phyloP scores from a whole-genome alignment of 2,888 invertebrate species.

The Sisyra nigra region DNA sequence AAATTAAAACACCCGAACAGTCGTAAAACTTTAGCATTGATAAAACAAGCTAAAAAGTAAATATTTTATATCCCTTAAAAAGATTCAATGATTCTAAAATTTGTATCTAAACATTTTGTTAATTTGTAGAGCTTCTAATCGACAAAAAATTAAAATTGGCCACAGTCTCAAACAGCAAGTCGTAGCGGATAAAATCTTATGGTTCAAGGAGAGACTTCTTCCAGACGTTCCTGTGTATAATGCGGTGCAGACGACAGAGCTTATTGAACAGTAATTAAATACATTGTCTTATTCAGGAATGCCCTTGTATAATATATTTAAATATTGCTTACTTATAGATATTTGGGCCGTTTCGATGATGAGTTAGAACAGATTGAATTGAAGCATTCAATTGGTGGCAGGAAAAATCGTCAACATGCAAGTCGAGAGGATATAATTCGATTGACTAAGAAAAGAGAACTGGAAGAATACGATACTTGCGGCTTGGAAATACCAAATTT shows the following conservation, averaged over 20 bases:
- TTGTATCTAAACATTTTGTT: constrained; percentile 4
- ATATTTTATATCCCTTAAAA: constrained; percentile 9
- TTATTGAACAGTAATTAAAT: constrained; percentile 35
- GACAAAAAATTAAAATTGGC: constrained; percentile 43
- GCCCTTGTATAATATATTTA: not conserved
- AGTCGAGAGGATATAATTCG: constrained; percentile 64
- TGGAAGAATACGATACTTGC: constrained; percentile 55
- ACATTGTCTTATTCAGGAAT: constrained; percentile 17
- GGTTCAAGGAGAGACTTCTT: constrained; percentile 56
- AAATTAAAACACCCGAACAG: constrained; percentile 72
- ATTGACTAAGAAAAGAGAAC: constrained; percentile 57
- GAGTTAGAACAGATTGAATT: constrained; percentile 64
- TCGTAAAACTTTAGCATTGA: constrained; percentile 57
- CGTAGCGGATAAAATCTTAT: constrained; percentile 58
- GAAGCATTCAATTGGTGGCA: constrained; percentile 60
- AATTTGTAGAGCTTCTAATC: constrained; percentile 30
- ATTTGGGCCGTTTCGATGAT: constrained; percentile 50
- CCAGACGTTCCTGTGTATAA: constrained; percentile 26
- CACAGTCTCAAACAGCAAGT: constrained; percentile 57
- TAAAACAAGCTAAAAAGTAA: constrained; percentile 51
- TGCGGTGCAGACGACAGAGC: constrained; percentile 38
- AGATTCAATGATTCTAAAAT: constrained; percentile 8
- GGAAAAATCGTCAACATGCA: constrained; percentile 62
- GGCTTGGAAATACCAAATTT: constrained; percentile 69
- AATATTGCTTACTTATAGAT: constrained; percentile 22